Percentiles rank a stretch among this genome's conserved stretches.
Evolutionary conservation across 2,797 vertebrate species (phyloP).

Genomic region (Sebastes minor): DNA sequence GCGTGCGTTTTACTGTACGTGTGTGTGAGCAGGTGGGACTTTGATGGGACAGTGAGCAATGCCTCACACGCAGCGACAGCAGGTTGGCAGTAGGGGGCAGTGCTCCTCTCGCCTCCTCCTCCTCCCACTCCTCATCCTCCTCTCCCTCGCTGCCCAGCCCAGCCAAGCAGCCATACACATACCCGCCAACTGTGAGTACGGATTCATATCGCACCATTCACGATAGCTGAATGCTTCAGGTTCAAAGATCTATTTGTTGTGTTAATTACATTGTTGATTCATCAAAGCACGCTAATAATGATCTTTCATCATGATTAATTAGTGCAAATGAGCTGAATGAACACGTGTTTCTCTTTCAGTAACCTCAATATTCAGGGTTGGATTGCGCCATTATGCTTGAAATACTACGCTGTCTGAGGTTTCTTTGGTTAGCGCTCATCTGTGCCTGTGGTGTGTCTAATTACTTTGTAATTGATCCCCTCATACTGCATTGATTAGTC

Average conservation of each 20-base stretch:
- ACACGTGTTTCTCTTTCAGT: constrained; percentile 34
- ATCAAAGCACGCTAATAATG: constrained; percentile 63
- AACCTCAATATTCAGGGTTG: constrained; percentile 33
- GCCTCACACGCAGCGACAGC: constrained; percentile 81
- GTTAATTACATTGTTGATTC: constrained; percentile 65
- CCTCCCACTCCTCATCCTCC: constrained; percentile 71
- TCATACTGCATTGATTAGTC: constrained; percentile 71
- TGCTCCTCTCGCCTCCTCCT: constrained; percentile 62
- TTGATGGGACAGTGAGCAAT: constrained; percentile 86
- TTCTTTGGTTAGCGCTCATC: constrained; percentile 34
- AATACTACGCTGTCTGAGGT: constrained; percentile 35
- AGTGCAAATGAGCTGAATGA: constrained; percentile 55
- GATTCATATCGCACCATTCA: constrained; percentile 33
- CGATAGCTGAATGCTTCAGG: constrained; percentile 32
- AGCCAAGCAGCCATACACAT: constrained; percentile 80
- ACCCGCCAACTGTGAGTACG: constrained; percentile 83
- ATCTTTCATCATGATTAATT: constrained; percentile 61
- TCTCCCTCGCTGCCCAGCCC: constrained; percentile 60
- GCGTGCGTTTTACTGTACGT: constrained; percentile 45
- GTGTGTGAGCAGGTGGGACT: constrained; percentile 79
- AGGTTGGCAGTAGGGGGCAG: constrained; percentile 83
- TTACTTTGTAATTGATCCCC: constrained; percentile 78
- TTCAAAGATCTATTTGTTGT: constrained; percentile 69
- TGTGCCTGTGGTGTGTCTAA: constrained; percentile 64
- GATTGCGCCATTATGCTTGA: constrained; percentile 23